Base-by-base conservation (phyloP, 1,140 invertebrate species). In the Drosophila pachea region DNA sequence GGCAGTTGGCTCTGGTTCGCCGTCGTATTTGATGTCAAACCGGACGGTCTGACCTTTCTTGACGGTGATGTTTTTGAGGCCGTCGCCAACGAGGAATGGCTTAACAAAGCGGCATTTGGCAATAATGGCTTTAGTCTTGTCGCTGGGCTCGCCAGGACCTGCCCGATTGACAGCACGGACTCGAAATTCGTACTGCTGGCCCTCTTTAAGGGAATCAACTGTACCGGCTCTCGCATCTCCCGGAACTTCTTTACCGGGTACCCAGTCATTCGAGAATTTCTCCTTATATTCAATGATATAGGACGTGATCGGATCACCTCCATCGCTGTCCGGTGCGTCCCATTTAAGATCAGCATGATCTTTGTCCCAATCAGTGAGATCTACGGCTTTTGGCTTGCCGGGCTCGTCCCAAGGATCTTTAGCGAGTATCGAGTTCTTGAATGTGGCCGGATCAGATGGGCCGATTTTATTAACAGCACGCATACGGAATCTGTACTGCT, bases 341-440 rank as follows among this genome's bases (percentile, higher is more conserved):
- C 97, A 98, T 90, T 95, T 96, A 5, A 99, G 90, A 89, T 98
- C 97, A 36, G 97, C 97, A 88, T 97, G 96, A 87, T 98, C 96
- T 76, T 95, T 97, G 88, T 98, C 97, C 97, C 97, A 99, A 84
- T 99, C 97, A 11, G 93, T 93, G n/a, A 98, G 93, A 88, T 98
- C 95, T 54, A 97, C 95, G 82, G 94, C 93, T 56, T 94, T 94
- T 8, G 97, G 97, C 86, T 98, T 98, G 22, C 96, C 94, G 49
- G 97, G 97, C 90, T 97, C 97, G 91, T 98, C 97, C 96, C 97
- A 99, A 74, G 98, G 98, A 94, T 99, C 97, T 91, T 99, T 99
- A 38, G 98, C 97, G 47, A 98, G 89, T 31, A 98, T 94, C 32
- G 95, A 93, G 87, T 96, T 97, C 65, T 91, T 94, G 79, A 97